phyloP scores from a whole-genome alignment of 2,113 vertebrate species.

The Takifugu bimaculatus region DNA sequence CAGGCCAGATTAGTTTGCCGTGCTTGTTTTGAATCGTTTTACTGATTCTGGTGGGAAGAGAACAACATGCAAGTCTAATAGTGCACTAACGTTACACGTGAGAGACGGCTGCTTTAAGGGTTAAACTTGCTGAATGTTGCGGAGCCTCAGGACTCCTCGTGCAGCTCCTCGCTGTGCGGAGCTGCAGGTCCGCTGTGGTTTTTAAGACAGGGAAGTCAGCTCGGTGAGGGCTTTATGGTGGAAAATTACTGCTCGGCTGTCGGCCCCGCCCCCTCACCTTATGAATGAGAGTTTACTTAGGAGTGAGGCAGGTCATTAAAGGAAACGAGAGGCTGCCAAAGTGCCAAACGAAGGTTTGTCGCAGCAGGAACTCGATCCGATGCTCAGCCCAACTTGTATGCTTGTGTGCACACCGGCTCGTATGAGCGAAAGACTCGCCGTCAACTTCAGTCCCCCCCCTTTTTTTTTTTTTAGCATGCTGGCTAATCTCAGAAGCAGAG shows the following conservation, averaged over 20 bases:
- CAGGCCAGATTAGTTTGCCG: constrained; percentile 1
- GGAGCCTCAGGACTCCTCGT: constrained; percentile 15
- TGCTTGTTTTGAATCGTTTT: no score
- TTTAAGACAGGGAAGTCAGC: constrained; percentile 56
- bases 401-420: no score
- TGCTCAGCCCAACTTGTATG: background rate
- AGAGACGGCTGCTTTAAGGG: background rate
- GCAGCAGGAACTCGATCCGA: constrained; percentile 4
- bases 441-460: no score
- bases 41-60: no score
- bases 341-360: background rate
- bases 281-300: constrained; percentile 66
- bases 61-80: no score
- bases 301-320: constrained; percentile 41
- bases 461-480: no score
- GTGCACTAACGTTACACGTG: background rate
- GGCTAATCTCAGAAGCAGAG: no score
- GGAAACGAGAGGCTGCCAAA: constrained; percentile 14
- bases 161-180: background rate
- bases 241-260: constrained; percentile 57
- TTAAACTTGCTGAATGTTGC: no score
- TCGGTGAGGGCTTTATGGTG: constrained; percentile 44
- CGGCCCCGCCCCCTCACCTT: constrained; percentile 26
- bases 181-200: constrained; percentile 17
- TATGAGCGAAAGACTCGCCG: no score